phyloP scores from a whole-genome alignment of 2,113 vertebrate genomes.

The Ramphastos sulfuratus region DNA sequence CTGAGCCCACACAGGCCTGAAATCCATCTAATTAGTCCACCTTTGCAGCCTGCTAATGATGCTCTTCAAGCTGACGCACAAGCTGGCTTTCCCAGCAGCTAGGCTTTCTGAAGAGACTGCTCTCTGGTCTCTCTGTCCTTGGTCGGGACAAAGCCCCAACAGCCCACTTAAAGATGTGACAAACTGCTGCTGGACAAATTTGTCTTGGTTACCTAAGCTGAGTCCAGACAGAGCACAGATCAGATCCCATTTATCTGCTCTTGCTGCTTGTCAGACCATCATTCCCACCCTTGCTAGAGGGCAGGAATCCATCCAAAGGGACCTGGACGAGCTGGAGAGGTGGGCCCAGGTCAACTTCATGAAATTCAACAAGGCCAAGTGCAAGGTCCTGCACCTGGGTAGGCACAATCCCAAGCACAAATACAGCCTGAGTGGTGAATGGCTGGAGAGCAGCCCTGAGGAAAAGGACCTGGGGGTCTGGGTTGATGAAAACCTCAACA shows the following conservation, averaged over 20 bases:
- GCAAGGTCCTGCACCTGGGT: too few species aligned
- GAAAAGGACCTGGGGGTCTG: too few species aligned
- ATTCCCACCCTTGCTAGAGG: not conserved
- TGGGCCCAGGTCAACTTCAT: too few species aligned
- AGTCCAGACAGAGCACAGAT: constrained; percentile 25
- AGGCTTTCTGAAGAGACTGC: not conserved
- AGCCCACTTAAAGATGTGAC: not conserved
- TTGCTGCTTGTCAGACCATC: not conserved
- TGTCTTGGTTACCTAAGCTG: not conserved
- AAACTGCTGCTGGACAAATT: not conserved
- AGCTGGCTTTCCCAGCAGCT: not conserved
- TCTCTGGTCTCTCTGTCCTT: not conserved
- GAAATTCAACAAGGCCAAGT: too few species aligned
- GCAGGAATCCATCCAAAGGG: too few species aligned
- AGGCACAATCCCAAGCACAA: too few species aligned
- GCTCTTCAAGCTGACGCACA: not conserved
- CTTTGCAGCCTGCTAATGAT: not conserved
- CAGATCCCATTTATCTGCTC: constrained; percentile 3
- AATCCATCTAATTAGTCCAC: not conserved
- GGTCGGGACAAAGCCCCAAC: not conserved
- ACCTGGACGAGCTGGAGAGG: too few species aligned
- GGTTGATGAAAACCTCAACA: too few species aligned
- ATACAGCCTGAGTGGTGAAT: too few species aligned
- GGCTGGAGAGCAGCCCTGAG: too few species aligned
- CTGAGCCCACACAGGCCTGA: not conserved